These are phyloP conservation scores for Stichopus chloronotus DNA, from an alignment of 35 echinoderm and acorn worm species.

Conservation along the genomic window DNA sequence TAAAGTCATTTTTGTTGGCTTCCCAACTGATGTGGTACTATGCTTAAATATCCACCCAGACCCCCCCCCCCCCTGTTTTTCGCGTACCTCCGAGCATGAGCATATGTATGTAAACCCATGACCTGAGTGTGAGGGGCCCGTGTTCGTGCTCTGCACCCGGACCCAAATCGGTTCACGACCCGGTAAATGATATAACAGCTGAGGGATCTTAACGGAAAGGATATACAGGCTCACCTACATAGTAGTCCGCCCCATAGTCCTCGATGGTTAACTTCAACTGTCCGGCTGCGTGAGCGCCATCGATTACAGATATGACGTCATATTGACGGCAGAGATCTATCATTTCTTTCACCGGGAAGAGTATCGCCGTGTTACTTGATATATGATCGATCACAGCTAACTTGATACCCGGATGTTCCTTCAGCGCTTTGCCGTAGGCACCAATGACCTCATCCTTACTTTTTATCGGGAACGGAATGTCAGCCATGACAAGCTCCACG, in stretches of 20 bases:
- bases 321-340: conserved; percentile 71
- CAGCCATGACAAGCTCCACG: conserved; percentile 50
- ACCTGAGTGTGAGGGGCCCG: too few relatives aligned
- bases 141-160: too few relatives aligned
- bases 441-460: conserved; percentile 68
- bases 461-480: conserved; percentile 70
- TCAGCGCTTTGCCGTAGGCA: conserved; percentile 43
- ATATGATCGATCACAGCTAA: conserved; percentile 82
- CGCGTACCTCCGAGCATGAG: too few relatives aligned
- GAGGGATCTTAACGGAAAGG: too few relatives aligned
- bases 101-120: too few relatives aligned
- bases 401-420: conserved; percentile 65
- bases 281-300: conserved; percentile 90
- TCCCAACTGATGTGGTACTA: too few relatives aligned
- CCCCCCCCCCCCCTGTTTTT: too few relatives aligned
- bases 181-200: too few relatives aligned
- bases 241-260: conserved; percentile 71
- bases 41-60: too few relatives aligned
- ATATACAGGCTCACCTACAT: conserved; percentile 37
- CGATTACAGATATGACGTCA: conserved; percentile 71
- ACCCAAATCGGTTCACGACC: too few relatives aligned
- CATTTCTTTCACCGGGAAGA: conserved; percentile 74
- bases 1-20: too few relatives aligned
- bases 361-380: conserved; percentile 65
- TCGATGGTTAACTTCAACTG: conserved; percentile 65